Evolutionary conservation across 2,113 vertebrate genomes (phyloP).

Genomic region (Euleptes europaea): DNA sequence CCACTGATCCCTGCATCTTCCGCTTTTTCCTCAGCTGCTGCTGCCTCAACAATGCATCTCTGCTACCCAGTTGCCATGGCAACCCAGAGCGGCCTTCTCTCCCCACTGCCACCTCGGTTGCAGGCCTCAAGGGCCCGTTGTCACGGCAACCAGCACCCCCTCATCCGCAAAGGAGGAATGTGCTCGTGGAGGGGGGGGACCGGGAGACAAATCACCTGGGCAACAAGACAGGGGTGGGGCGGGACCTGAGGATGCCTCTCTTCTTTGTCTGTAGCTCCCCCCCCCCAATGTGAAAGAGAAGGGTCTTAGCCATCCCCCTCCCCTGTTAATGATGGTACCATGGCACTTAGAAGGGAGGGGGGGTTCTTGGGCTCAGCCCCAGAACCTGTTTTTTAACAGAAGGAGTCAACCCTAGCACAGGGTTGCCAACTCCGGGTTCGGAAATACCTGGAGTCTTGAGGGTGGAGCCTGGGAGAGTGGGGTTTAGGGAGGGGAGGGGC

Average conservation of each 20-base stretch:
- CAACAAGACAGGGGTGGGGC: background rate
- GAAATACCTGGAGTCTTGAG: too few species aligned
- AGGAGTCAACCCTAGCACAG: too few species aligned
- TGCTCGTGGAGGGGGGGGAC: background rate
- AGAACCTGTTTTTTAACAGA: background rate
- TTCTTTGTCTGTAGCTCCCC: background rate
- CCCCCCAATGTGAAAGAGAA: background rate
- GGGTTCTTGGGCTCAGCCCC: background rate
- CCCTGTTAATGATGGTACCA: background rate
- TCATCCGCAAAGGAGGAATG: background rate
- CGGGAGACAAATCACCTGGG: background rate
- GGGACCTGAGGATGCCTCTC: background rate
- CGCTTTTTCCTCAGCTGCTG: background rate
- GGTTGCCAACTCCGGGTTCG: too few species aligned
- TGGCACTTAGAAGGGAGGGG: too few species aligned
- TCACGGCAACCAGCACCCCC: constrained; percentile 54
- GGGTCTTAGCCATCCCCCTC: too few species aligned
- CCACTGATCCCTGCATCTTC: background rate
- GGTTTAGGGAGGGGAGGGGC: too few species aligned
- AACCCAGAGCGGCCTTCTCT: constrained; percentile 37
- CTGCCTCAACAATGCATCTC: background rate
- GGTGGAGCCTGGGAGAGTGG: too few species aligned
- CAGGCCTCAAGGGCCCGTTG: constrained; percentile 39
- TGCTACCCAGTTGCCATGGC: background rate
- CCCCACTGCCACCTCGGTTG: constrained; percentile 31